Percentiles rank a stretch among this genome's conserved stretches.
Evolutionary conservation across 2,797 vertebrate genomes (phyloP).

Genomic region (Pangasius krempfi): DNA sequence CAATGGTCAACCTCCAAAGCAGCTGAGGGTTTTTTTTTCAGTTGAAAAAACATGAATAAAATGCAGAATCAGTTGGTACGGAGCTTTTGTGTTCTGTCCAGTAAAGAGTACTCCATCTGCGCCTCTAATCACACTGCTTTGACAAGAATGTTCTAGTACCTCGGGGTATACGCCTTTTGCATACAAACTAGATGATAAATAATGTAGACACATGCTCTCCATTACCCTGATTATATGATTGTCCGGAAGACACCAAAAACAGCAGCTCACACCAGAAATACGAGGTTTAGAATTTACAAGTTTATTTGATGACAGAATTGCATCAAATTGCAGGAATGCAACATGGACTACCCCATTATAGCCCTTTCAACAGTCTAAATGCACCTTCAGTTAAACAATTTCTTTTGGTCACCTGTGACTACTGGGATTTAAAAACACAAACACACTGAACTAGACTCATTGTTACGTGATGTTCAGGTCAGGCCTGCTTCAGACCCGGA

Average conservation of each 20-base stretch:
- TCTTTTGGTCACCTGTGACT: not conserved
- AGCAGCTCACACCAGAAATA: not conserved
- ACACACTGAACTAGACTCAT: not conserved
- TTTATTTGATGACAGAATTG: not conserved
- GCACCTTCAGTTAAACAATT: not conserved
- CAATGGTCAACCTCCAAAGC: too few relatives aligned
- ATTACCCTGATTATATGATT: slow-evolving; percentile 10
- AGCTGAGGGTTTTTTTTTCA: not conserved
- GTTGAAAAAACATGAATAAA: not conserved
- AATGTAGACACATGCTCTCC: slow-evolving; percentile 25
- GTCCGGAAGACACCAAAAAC: not conserved
- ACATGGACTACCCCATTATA: not conserved
- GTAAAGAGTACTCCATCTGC: not conserved
- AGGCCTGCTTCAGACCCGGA: not conserved
- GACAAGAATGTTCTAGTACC: not conserved
- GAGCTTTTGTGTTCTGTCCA: not conserved
- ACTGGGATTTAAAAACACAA: not conserved
- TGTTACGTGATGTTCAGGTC: not conserved
- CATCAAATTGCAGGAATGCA: not conserved
- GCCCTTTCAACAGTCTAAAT: not conserved
- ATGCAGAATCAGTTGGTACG: not conserved
- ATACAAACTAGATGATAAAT: slow-evolving; percentile 16
- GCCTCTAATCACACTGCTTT: not conserved
- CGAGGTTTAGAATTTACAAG: not conserved
- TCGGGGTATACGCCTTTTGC: not conserved